Conservation (phyloP, 1,140 invertebrate genomes). For the Physella acuta region DNA sequence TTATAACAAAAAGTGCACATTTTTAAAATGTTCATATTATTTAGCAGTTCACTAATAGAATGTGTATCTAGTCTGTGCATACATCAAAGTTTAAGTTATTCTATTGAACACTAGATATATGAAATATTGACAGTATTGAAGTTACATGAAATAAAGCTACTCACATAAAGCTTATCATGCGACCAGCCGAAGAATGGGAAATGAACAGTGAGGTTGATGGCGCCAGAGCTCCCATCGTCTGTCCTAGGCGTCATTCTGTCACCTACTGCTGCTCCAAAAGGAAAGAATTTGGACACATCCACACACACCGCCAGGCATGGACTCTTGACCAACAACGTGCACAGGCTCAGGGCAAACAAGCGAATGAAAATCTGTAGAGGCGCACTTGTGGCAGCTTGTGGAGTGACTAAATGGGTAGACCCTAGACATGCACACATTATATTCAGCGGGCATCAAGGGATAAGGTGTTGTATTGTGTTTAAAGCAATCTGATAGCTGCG, state of each 20-base stretch:
- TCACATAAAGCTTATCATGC: slow-evolving; percentile 31
- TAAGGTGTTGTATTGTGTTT: not conserved
- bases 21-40: too few species aligned
- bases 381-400: not conserved
- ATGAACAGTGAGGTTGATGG: slow-evolving; percentile 20
- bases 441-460: slow-evolving; percentile 24
- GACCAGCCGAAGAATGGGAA: slow-evolving; percentile 31
- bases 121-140: not conserved
- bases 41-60: too few species aligned
- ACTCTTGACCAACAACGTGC: slow-evolving; percentile 16
- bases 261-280: slow-evolving; percentile 6
- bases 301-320: not conserved
- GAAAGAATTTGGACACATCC: slow-evolving; percentile 23
- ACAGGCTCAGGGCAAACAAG: slow-evolving; percentile 4
- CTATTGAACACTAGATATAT: not conserved
- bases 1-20: too few species aligned
- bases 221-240: slow-evolving; percentile 30
- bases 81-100: not conserved
- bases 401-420: slow-evolving; percentile 11
- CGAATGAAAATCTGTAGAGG: not conserved
- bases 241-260: slow-evolving; percentile 17
- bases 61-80: too few species aligned
- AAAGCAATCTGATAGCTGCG: slow-evolving; percentile 9
- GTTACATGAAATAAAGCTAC: too few species aligned
- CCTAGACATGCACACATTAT: slow-evolving; percentile 24